Conservation (phyloP, 1,140 invertebrate species). For the Chymomyza costata region DNA sequence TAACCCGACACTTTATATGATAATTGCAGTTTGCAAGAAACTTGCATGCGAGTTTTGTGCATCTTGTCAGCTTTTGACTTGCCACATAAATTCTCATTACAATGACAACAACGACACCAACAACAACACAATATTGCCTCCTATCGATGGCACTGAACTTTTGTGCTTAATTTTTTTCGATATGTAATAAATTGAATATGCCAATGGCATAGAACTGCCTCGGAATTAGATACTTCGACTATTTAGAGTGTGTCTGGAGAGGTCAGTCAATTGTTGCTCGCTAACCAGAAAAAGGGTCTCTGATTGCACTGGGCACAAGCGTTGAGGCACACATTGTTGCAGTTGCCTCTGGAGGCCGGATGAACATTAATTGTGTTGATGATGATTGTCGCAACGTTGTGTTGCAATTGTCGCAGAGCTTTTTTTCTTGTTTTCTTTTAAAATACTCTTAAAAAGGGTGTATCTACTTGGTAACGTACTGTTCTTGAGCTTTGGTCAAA, state of each 20-base stretch:
- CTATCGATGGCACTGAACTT: slow-evolving; percentile 62
- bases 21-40: slow-evolving; percentile 50
- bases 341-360: slow-evolving; percentile 52
- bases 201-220: slow-evolving; percentile 21
- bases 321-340: slow-evolving; percentile 6
- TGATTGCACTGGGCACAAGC: slow-evolving; percentile 20
- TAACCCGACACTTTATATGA: too few relatives aligned
- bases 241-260: too few relatives aligned
- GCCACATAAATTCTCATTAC: slow-evolving; percentile 67
- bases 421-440: too few relatives aligned
- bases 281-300: slow-evolving; percentile 11
- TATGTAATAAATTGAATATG: slow-evolving; percentile 57
- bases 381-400: slow-evolving; percentile 55
- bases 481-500: too few relatives aligned
- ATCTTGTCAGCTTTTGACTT: slow-evolving; percentile 36
- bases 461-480: too few relatives aligned
- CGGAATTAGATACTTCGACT: neutral
- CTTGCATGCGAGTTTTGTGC: slow-evolving; percentile 44
- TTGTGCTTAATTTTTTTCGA: slow-evolving; percentile 68
- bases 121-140: slow-evolving; percentile 44
- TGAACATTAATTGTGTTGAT: slow-evolving; percentile 72
- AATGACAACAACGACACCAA: slow-evolving; percentile 24
- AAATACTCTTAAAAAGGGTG: too few relatives aligned
- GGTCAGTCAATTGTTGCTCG: too few relatives aligned
- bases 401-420: slow-evolving; percentile 31